Conservation (phyloP, 2,113 vertebrate species). For the Xenus cinereus region DNA sequence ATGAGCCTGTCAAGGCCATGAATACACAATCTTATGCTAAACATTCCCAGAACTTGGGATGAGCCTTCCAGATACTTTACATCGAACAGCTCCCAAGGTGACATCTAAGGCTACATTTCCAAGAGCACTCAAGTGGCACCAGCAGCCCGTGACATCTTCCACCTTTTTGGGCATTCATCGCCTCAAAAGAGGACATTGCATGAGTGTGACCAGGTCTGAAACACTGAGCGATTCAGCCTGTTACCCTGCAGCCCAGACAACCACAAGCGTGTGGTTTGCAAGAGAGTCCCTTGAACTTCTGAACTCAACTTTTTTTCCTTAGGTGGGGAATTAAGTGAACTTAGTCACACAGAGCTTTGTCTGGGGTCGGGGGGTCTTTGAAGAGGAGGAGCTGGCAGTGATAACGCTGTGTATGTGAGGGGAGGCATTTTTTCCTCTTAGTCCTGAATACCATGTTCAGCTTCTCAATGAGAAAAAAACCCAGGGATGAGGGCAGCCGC, state of each 20-base stretch:
- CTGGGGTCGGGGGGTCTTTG: constrained; percentile 18
- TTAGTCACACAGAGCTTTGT: constrained; percentile 40
- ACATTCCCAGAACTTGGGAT: constrained; percentile 34
- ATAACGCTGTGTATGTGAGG: not conserved
- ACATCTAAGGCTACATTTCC: not conserved
- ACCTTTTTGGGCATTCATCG: not conserved
- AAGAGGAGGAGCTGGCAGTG: constrained; percentile 10
- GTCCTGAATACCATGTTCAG: not conserved
- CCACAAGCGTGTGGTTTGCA: constrained; percentile 40
- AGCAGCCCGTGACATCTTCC: not conserved
- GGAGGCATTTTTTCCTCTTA: constrained; percentile 23
- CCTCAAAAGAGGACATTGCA: not conserved
- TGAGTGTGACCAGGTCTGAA: not conserved
- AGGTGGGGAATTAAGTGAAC: constrained; percentile 21
- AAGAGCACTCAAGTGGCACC: not conserved
- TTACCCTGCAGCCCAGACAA: constrained; percentile 21
- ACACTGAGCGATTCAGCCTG: not conserved
- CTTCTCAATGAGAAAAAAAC: not conserved
- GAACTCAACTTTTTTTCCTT: constrained; percentile 22
- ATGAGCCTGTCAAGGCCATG: constrained; percentile 1
- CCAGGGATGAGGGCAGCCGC: not conserved
- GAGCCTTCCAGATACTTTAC: not conserved
- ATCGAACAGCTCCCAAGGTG: not conserved
- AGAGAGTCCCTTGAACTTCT: constrained; percentile 43
- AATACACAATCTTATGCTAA: not conserved